These are phyloP conservation scores for Clytia hemisphaerica DNA, from an alignment of 30 jellyfish, hydroid and myxozoan species.

Conservation along the genomic window DNA sequence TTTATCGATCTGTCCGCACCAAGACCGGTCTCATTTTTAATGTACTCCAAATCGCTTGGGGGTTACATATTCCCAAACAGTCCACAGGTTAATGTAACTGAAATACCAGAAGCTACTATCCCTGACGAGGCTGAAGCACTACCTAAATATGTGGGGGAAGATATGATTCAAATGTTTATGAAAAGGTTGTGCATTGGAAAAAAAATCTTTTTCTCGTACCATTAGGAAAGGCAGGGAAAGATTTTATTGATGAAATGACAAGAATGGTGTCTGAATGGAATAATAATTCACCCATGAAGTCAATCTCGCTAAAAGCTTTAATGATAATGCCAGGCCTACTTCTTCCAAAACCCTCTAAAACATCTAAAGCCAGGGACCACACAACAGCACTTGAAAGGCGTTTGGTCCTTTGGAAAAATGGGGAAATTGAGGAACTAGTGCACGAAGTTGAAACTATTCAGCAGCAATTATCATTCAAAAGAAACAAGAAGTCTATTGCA, in stretches of 20 bases:
- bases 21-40: no score
- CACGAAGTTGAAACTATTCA: constrained; percentile 15
- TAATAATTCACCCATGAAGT: constrained; percentile 11
- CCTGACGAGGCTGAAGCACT: not conserved
- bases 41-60: no score
- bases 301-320: constrained; percentile 12
- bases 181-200: not conserved
- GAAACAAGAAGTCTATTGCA: no score
- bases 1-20: no score
- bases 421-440: constrained; percentile 18
- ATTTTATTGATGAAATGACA: no score
- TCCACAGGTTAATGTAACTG: constrained; percentile 5
- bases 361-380: constrained; percentile 14
- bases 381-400: constrained; percentile 6
- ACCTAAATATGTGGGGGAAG: constrained; percentile 1
- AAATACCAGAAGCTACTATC: not conserved
- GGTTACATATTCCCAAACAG: no score
- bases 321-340: constrained; percentile 15
- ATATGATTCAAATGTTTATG: constrained; percentile 12
- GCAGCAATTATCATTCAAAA: no score
- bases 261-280: constrained; percentile 12
- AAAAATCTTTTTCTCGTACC: constrained; percentile 7
- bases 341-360: constrained; percentile 1
- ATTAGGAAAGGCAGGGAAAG: constrained; percentile 13
- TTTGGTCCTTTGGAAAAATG: constrained; percentile 2